Evolutionary conservation across 2,113 vertebrate species (phyloP).

Genomic region (Heptranchias perlo): DNA sequence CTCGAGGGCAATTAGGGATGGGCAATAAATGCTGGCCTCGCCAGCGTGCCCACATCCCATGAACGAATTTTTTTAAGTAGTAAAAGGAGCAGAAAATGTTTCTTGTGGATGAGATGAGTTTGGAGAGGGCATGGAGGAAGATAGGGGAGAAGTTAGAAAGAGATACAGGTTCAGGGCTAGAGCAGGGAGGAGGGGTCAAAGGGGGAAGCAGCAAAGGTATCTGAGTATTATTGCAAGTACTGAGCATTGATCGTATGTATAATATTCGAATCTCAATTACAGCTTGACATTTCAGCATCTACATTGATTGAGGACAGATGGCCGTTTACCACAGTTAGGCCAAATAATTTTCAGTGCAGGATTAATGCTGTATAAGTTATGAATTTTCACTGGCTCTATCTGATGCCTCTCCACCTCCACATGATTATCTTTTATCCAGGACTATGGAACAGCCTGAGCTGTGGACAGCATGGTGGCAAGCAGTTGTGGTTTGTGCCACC

Average conservation of each 20-base stretch:
- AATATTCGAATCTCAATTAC: not conserved
- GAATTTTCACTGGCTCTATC: not conserved
- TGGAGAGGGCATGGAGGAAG: not conserved
- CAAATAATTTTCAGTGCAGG: not conserved
- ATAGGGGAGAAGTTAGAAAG: not conserved
- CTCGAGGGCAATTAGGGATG: too few relatives aligned
- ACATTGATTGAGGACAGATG: conserved; percentile 10
- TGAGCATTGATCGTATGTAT: not conserved
- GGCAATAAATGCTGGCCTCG: too few relatives aligned
- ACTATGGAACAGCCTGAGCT: not conserved
- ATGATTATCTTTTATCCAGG: not conserved
- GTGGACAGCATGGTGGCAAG: not conserved
- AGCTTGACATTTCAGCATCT: conserved; percentile 2
- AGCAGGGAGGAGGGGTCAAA: not conserved
- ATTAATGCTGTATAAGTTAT: not conserved
- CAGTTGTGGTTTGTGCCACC: not conserved
- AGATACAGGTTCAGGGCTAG: not conserved
- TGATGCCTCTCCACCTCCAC: not conserved
- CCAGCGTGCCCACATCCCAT: too few relatives aligned
- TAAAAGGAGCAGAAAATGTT: not conserved
- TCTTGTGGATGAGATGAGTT: not conserved
- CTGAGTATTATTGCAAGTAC: not conserved
- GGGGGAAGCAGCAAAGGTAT: not conserved
- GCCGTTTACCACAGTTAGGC: conserved; percentile 15
- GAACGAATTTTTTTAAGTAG: too few relatives aligned